Conservation (phyloP, 1,140 invertebrate species). For the Platyscapa corneri region DNA sequence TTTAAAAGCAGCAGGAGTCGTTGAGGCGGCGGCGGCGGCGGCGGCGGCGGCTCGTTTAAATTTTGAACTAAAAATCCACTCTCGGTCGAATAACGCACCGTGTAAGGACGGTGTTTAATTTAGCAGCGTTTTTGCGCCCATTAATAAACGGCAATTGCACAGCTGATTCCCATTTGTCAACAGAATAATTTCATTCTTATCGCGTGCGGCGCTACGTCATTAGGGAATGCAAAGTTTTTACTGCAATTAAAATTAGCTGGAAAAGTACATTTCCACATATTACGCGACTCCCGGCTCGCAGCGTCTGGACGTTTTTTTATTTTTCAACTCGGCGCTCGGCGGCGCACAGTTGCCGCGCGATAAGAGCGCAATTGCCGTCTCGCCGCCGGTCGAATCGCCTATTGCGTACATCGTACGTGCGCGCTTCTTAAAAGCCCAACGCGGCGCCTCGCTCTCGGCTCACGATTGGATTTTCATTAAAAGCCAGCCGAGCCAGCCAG, state of each 20-base stretch:
- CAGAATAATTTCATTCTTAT: neutral
- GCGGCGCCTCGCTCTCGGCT: neutral
- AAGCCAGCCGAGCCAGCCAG: neutral
- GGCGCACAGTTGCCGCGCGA: neutral
- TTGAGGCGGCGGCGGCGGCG: too few species aligned
- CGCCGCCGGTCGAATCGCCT: neutral
- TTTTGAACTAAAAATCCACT: too few species aligned
- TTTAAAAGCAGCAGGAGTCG: too few species aligned
- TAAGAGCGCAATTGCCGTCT: slow-evolving; percentile 21
- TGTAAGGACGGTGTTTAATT: too few species aligned
- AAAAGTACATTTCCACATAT: slow-evolving; percentile 2
- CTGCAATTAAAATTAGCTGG: neutral
- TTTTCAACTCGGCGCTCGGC: neutral
- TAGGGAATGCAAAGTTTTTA: neutral
- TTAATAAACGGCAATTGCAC: too few species aligned
- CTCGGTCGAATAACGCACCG: too few species aligned
- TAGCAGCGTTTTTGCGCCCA: too few species aligned
- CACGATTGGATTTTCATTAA: neutral
- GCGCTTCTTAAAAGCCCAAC: too few species aligned
- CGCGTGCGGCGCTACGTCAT: neutral
- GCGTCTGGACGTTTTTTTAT: neutral
- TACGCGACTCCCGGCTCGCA: too few species aligned
- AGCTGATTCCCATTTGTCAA: neutral
- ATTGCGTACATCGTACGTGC: neutral
- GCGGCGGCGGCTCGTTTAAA: too few species aligned